Percentiles rank a stretch among this genome's conserved stretches.
Conservation (phyloP, 2,888 invertebrate species). For the Chorisops tibialis region DNA sequence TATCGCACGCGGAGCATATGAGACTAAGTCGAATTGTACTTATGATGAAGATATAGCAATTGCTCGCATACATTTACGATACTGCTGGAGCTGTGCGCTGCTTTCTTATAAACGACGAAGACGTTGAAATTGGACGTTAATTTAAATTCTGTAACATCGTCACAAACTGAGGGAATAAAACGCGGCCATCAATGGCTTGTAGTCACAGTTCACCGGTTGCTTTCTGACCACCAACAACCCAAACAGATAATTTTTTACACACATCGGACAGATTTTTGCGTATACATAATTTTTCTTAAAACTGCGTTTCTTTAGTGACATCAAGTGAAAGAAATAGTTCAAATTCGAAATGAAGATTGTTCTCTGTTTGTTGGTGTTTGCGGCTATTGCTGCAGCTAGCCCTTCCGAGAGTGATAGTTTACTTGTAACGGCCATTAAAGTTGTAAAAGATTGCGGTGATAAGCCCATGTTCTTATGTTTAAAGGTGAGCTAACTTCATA, state of each 20-base stretch:
- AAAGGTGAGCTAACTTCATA: constrained; percentile 57
- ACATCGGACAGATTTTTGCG: not conserved
- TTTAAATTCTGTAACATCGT: constrained; percentile 40
- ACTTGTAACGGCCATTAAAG: constrained; percentile 61
- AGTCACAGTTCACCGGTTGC: constrained; percentile 54
- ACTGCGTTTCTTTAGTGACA: too few relatives aligned
- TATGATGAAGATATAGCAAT: constrained; percentile 15
- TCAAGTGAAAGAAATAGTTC: not conserved
- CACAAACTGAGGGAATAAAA: constrained; percentile 48
- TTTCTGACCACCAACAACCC: constrained; percentile 47
- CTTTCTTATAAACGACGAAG: constrained; percentile 38
- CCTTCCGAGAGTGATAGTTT: constrained; percentile 56
- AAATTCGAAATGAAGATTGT: constrained; percentile 53
- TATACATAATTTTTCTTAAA: too few relatives aligned
- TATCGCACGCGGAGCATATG: too few relatives aligned
- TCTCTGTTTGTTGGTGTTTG: constrained; percentile 52
- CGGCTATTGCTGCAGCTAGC: constrained; percentile 54
- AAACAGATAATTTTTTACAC: not conserved
- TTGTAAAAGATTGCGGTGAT: constrained; percentile 68
- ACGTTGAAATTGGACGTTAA: constrained; percentile 35
- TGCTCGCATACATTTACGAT: not conserved
- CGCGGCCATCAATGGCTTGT: constrained; percentile 50
- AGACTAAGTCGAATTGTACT: too few relatives aligned
- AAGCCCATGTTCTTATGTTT: constrained; percentile 68
- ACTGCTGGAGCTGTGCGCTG: too few relatives aligned